Percentiles rank a stretch among this genome's conserved stretches.
These are phyloP conservation scores for Erethizon dorsatum DNA, from an alignment of 2,797 vertebrate genomes.

Conservation along the genomic window DNA sequence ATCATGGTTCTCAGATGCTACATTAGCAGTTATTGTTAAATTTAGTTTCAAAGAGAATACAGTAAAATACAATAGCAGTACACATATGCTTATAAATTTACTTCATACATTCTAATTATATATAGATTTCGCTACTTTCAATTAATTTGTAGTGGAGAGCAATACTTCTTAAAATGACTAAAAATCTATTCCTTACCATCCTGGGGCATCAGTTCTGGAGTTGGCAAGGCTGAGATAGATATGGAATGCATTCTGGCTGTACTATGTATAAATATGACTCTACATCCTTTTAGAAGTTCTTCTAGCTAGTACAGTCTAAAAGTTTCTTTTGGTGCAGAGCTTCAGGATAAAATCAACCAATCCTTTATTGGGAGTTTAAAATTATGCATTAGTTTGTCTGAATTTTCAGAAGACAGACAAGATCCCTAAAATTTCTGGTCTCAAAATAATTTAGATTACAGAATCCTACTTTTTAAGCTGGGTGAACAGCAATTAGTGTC, in stretches of 20 bases:
- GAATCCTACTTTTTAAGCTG: constrained; percentile 17
- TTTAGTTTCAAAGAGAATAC: not conserved
- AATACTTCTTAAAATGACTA: not conserved
- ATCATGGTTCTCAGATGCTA: not conserved
- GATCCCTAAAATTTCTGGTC: constrained; percentile 40
- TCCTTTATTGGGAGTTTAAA: constrained; percentile 35
- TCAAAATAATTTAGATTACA: constrained; percentile 24
- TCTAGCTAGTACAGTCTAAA: not conserved
- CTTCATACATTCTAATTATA: not conserved
- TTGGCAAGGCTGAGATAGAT: not conserved
- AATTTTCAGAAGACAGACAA: constrained; percentile 56
- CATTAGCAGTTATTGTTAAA: not conserved
- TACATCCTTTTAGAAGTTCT: not conserved
- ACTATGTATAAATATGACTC: not conserved
- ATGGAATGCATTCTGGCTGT: not conserved
- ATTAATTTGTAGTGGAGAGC: not conserved
- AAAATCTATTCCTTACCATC: not conserved
- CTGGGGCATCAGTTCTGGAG: not conserved
- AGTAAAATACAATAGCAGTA: not conserved
- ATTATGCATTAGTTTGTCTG: constrained; percentile 37
- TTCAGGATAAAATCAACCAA: constrained; percentile 64
- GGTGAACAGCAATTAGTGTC: not conserved
- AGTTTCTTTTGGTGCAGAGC: not conserved
- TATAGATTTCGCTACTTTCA: not conserved
- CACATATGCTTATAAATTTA: not conserved